Percentiles rank a stretch among this genome's conserved stretches.
Evolutionary conservation across 2,113 vertebrate genomes (phyloP).

Genomic region (Reinhardtius hippoglossoides): DNA sequence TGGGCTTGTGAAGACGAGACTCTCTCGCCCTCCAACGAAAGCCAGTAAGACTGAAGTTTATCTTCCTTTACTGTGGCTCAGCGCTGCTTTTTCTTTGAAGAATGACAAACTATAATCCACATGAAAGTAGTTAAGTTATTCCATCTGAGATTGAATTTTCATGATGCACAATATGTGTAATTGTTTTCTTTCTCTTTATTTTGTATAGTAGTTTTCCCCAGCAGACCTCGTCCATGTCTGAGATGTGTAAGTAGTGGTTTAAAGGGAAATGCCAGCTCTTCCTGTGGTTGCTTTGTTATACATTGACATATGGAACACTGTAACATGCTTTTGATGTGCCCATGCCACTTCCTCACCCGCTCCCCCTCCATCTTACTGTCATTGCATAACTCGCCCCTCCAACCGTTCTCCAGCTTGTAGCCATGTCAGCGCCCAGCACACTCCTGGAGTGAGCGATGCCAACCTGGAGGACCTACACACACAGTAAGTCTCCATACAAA

Average conservation of each 20-base stretch:
- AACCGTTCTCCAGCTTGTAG: constrained; percentile 50
- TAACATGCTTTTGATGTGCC: constrained; percentile 43
- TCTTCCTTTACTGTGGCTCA: background rate
- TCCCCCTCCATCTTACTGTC: constrained; percentile 1
- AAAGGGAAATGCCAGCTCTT: constrained; percentile 21
- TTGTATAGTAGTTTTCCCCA: constrained; percentile 53
- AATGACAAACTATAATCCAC: constrained; percentile 10
- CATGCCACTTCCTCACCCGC: constrained; percentile 1
- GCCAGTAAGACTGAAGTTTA: constrained; percentile 66
- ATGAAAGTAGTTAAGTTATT: background rate
- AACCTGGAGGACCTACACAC: constrained; percentile 72
- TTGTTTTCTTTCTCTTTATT: constrained; percentile 11
- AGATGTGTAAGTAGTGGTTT: constrained; percentile 75
- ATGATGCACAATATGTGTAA: background rate
- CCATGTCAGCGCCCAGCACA: constrained; percentile 50
- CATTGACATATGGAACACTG: constrained; percentile 21
- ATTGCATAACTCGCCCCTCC: background rate
- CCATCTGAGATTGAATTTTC: constrained; percentile 15
- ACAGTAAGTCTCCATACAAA: constrained; percentile 71
- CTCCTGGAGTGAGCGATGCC: constrained; percentile 55
- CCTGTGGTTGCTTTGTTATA: constrained; percentile 37
- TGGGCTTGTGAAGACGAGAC: constrained; percentile 86
- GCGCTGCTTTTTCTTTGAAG: constrained; percentile 1
- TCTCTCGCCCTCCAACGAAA: constrained; percentile 62
- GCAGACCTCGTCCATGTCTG: constrained; percentile 57